Percentiles rank a stretch among this genome's conserved stretches.
Conservation (phyloP, 1,140 invertebrate genomes). For the Plectus sambesii region DNA sequence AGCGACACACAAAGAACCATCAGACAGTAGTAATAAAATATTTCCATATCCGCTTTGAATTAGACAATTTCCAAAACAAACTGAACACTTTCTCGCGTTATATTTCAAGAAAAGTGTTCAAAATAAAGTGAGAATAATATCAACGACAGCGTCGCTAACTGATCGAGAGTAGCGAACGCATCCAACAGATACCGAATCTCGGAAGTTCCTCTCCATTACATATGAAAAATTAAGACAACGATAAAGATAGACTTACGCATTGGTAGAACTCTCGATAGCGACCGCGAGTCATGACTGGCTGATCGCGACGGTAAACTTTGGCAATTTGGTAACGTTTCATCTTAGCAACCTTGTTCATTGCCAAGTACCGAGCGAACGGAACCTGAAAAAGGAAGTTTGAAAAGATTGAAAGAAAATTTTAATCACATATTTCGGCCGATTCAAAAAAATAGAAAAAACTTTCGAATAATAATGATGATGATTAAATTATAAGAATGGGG, state of each 20-base stretch:
- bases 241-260: conserved; percentile 71
- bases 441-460: conserved; percentile 8
- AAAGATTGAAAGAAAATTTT: conserved; percentile 57
- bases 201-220: neutral
- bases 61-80: too few relatives aligned
- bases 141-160: too few relatives aligned
- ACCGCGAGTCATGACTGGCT: conserved; percentile 88
- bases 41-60: too few relatives aligned
- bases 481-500: conserved; percentile 14
- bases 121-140: too few relatives aligned
- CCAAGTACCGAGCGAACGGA: conserved; percentile 89
- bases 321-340: conserved; percentile 64
- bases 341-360: conserved; percentile 88
- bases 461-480: too few relatives aligned
- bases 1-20: too few relatives aligned
- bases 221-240: too few relatives aligned
- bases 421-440: neutral
- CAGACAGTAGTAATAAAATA: too few relatives aligned
- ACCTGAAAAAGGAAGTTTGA: conserved; percentile 77
- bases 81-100: too few relatives aligned
- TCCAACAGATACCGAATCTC: too few relatives aligned
- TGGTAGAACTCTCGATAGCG: conserved; percentile 97
- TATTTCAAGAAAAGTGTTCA: too few relatives aligned
- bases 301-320: conserved; percentile 86
- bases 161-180: too few relatives aligned